Base-by-base conservation (phyloP, 2,797 vertebrate species). In the Nannoperca australis region DNA sequence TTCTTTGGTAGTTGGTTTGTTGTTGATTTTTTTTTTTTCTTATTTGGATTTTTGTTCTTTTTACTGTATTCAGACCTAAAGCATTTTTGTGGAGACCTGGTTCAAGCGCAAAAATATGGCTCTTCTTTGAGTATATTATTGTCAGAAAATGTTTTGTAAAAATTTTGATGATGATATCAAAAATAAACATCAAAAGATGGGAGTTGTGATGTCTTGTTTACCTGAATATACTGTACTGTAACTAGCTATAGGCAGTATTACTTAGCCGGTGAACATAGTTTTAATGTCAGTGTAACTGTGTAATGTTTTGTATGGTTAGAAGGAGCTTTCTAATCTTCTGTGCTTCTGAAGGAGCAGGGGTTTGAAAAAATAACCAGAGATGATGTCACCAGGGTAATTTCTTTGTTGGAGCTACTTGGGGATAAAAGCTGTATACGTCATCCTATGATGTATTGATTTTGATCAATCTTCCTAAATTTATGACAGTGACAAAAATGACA, bases 141-240 rank as follows among this genome's bases (percentile, higher is more conserved):
- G 95, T 96, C 95, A 94, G 95, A 95, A 95, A 94, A 95, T 95
- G 94, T 96, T 96, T 96, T 96, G 95, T 96, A 96, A 96, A 95
- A 93, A 94, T 96, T 96, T 96, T 96, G 95, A 96, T 95, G 95
- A 95, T 94, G 95, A 96, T 95, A 95, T 94, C 91, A 93, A 86
- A 95, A 96, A 95, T 95, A 96, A 96, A 96, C 90, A 94, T 95
- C 94, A 95, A 92, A 95, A 93, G 94, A 94, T 95, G 92, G 91
- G 71, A 92, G 73, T 61, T 68, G 56, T 60, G 40, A 63, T 75
- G 79, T 80, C 6, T 55, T 59, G 12, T 82, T 68, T 81, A 24
- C 17, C 27, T 71, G 14, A 55, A 36, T 40, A 58, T 8, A 1
- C 0, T 47, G 3, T 18, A 34, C 1, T 22, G 14, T 53, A n/a